A percentile compares a stretch with the other conserved stretches of the same genome.
Evolutionary conservation across 2,888 invertebrate species (phyloP).

Genomic region (Ochropleura leucogaster): DNA sequence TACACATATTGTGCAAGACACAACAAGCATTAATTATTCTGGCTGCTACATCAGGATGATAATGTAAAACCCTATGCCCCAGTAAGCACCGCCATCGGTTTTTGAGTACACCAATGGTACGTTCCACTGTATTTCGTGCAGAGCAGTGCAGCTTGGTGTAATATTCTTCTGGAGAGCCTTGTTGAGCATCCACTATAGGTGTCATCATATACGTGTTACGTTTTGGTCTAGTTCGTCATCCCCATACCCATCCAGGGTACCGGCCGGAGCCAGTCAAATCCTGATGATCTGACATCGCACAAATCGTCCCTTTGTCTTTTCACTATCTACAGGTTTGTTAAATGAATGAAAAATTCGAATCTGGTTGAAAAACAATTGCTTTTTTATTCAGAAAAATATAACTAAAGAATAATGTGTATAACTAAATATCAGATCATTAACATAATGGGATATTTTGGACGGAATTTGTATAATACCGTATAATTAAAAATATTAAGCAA

Average conservation of each 20-base stretch:
- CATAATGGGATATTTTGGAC: slow-evolving; percentile 65
- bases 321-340: not conserved
- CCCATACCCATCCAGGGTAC: not conserved
- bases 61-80: slow-evolving; percentile 10
- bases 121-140: slow-evolving; percentile 21
- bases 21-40: too few species aligned
- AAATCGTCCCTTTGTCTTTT: not conserved
- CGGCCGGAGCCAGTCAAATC: not conserved
- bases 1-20: too few species aligned
- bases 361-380: slow-evolving; percentile 64
- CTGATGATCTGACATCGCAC: not conserved
- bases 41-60: not conserved
- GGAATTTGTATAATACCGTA: slow-evolving; percentile 62
- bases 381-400: slow-evolving; percentile 67
- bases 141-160: slow-evolving; percentile 19
- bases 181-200: slow-evolving; percentile 8
- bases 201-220: slow-evolving; percentile 26
- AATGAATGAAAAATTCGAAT: slow-evolving; percentile 30
- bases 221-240: not conserved
- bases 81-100: slow-evolving; percentile 11
- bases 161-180: slow-evolving; percentile 23
- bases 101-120: slow-evolving; percentile 22
- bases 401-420: slow-evolving; percentile 58
- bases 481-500: slow-evolving; percentile 41
- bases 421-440: slow-evolving; percentile 70